phyloP scores from a whole-genome alignment of 2,888 invertebrate species.

The Lithodes maja region DNA sequence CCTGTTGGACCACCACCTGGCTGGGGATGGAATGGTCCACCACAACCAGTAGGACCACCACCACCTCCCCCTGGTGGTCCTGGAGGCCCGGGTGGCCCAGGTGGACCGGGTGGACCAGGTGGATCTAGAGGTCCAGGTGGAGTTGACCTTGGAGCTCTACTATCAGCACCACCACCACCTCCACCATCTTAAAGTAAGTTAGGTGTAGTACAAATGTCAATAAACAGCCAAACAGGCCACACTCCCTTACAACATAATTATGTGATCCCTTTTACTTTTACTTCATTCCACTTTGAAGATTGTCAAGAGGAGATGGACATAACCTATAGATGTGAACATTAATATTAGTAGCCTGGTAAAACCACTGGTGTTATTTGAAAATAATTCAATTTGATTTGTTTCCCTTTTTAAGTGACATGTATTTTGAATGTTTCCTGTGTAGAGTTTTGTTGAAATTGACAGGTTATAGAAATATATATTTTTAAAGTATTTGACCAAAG shows the following conservation, averaged over 20 bases:
- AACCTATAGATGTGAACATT: background rate
- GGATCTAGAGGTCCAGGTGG: slow-evolving; percentile 65
- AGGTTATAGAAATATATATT: too few relatives aligned
- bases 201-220: slow-evolving; percentile 34
- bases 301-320: background rate
- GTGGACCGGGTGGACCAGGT: slow-evolving; percentile 69
- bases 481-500: too few relatives aligned
- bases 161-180: slow-evolving; percentile 69
- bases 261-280: background rate
- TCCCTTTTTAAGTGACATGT: too few relatives aligned
- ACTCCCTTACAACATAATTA: background rate
- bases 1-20: slow-evolving; percentile 70
- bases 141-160: slow-evolving; percentile 68
- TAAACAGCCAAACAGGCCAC: background rate
- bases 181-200: slow-evolving; percentile 50
- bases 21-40: slow-evolving; percentile 70
- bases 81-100: slow-evolving; percentile 62
- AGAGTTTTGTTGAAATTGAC: too few relatives aligned
- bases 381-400: too few relatives aligned
- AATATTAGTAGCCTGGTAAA: background rate
- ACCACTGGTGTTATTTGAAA: too few relatives aligned
- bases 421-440: too few relatives aligned
- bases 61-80: slow-evolving; percentile 71
- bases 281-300: background rate
- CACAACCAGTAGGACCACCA: slow-evolving; percentile 70